Conservation (phyloP, 2,888 invertebrate species). For the Labia minor region DNA sequence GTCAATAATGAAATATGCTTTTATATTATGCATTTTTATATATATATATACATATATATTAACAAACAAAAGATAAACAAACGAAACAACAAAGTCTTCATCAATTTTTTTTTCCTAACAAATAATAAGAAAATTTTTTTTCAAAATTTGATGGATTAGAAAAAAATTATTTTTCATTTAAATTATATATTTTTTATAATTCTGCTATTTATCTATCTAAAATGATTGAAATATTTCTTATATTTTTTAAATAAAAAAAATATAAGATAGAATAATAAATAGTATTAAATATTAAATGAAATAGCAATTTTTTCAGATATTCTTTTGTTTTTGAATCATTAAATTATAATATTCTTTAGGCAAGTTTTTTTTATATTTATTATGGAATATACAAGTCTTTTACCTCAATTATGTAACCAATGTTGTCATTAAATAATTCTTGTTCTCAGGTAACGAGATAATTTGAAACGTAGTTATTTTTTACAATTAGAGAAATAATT, state of each 20-base stretch:
- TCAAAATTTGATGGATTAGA: neutral
- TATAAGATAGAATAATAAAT: too few relatives aligned
- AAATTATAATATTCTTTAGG: too few relatives aligned
- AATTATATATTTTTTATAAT: neutral
- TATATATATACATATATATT: constrained; percentile 7
- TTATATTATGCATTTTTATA: constrained; percentile 5
- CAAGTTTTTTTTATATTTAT: too few relatives aligned
- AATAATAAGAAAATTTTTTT: neutral
- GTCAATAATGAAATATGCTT: neutral
- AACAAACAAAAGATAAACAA: too few relatives aligned
- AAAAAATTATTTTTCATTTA: neutral
- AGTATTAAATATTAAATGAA: too few relatives aligned
- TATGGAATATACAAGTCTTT: too few relatives aligned
- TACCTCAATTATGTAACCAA: too few relatives aligned
- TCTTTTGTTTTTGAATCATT: too few relatives aligned
- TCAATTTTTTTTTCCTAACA: neutral
- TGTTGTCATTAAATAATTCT: neutral
- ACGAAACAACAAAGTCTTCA: too few relatives aligned
- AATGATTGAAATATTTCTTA: too few relatives aligned
- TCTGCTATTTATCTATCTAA: neutral
- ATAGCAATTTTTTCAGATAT: too few relatives aligned
- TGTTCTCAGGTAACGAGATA: neutral
- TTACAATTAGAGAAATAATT: too few relatives aligned
- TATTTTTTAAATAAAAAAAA: neutral
- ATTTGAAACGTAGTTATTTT: neutral